Conservation (phyloP, 2,888 invertebrate genomes). For the Tachina fera region DNA sequence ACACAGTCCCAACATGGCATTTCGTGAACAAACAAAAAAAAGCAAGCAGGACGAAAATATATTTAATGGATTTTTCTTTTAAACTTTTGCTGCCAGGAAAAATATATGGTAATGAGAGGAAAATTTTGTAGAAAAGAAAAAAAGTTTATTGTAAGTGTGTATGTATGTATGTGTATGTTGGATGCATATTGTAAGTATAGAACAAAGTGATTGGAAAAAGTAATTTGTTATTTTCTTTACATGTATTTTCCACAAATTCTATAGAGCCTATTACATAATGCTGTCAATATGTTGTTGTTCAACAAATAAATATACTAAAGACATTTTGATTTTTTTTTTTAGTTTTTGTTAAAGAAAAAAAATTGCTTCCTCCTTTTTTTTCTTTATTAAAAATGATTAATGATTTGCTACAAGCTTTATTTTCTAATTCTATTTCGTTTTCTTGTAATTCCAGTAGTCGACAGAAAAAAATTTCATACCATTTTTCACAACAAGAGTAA, state of each 20-base stretch:
- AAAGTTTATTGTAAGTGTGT: background rate
- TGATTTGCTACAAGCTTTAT: conserved; percentile 35
- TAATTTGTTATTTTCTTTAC: conserved; percentile 47
- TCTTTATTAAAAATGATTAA: conserved; percentile 59
- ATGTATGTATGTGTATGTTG: background rate
- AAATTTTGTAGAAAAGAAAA: background rate
- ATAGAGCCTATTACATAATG: conserved; percentile 43
- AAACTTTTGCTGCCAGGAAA: conserved; percentile 15
- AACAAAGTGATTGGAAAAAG: conserved; percentile 58
- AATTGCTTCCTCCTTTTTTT: conserved; percentile 12
- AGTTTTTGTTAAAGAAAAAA: background rate
- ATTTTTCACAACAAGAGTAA: conserved; percentile 4
- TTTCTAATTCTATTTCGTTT: conserved; percentile 1
- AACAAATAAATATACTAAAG: conserved; percentile 38
- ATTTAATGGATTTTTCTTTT: conserved; percentile 50
- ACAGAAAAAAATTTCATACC: background rate
- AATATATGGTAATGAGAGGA: conserved; percentile 17
- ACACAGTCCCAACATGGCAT: conserved; percentile 10
- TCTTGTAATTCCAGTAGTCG: background rate
- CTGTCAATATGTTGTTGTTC: conserved; percentile 47
- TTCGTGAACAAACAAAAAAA: background rate
- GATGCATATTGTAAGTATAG: background rate
- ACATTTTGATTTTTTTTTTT: conserved; percentile 37
- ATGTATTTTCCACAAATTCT: background rate
- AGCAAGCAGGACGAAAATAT: conserved; percentile 12